Evolutionary conservation across 2,113 vertebrate species (phyloP).

Genomic region (Myiagra hebetior): DNA sequence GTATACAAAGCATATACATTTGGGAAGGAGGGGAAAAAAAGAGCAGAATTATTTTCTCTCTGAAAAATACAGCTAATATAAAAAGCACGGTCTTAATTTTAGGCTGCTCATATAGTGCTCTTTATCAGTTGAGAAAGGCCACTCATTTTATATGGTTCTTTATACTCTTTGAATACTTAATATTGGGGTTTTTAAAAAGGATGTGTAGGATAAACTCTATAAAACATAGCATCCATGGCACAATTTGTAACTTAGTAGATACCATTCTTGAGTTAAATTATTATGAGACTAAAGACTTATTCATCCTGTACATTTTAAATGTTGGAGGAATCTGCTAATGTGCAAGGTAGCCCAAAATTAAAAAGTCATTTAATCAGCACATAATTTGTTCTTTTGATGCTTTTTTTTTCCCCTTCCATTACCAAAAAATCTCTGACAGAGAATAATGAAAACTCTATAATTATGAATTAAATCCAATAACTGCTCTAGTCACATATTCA

Average conservation of each 20-base stretch:
- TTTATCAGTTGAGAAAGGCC: not conserved
- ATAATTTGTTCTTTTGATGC: not conserved
- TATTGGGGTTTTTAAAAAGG: not conserved
- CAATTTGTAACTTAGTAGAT: not conserved
- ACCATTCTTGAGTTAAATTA: not conserved
- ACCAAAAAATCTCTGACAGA: not conserved
- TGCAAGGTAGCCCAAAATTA: not conserved
- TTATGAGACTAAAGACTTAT: not conserved
- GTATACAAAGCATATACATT: not conserved
- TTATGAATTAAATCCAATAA: not conserved
- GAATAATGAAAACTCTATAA: not conserved
- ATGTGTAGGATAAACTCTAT: not conserved
- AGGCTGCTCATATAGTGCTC: not conserved
- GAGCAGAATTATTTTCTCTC: not conserved
- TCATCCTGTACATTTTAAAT: not conserved
- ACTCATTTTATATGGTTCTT: not conserved
- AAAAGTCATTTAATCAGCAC: not conserved
- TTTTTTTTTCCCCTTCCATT: fast-evolving
- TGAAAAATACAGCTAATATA: not conserved
- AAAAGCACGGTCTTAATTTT: not conserved
- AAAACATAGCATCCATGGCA: not conserved
- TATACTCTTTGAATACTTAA: not conserved
- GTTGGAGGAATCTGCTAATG: not conserved
- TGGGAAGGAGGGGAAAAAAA: not conserved
- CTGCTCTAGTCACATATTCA: not conserved